phyloP scores from a whole-genome alignment of 2,797 vertebrate species.

The Enoplosus armatus region DNA sequence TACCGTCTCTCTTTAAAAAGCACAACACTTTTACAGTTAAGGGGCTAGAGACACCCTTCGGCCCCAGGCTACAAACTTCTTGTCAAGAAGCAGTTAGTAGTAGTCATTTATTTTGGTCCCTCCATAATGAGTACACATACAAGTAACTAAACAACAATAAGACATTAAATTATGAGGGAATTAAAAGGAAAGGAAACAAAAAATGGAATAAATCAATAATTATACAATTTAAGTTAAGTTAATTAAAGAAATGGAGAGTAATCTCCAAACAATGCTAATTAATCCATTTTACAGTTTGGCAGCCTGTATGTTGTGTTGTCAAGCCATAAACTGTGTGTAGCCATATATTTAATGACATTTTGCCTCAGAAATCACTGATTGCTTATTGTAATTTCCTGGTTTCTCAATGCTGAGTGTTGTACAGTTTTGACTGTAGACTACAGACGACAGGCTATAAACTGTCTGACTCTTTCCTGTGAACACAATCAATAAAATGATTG shows the following conservation, averaged over 20 bases:
- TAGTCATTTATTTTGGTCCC: too few relatives aligned
- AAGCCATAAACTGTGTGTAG: slow-evolving; percentile 1
- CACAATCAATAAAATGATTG: slow-evolving; percentile 31
- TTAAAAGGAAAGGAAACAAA: too few relatives aligned
- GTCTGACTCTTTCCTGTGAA: slow-evolving; percentile 19
- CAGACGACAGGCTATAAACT: slow-evolving; percentile 43
- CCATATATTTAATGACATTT: not conserved
- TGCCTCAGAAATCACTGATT: not conserved
- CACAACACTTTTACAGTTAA: not conserved
- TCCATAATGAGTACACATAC: too few relatives aligned
- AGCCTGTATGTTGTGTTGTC: not conserved
- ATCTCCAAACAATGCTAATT: not conserved
- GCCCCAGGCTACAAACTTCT: not conserved
- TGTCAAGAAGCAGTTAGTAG: not conserved
- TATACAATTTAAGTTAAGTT: too few relatives aligned
- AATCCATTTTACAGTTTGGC: not conserved
- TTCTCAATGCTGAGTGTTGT: not conserved
- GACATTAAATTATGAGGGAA: too few relatives aligned
- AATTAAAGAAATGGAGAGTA: not conserved
- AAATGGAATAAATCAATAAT: too few relatives aligned
- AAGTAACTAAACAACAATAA: too few relatives aligned
- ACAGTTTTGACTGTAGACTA: not conserved
- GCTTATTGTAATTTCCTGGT: not conserved
- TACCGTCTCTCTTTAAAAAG: not conserved
- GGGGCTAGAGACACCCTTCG: too few relatives aligned